Evolutionary conservation across 2,888 invertebrate species (phyloP).

Genomic region (Pachycephus smyrnensis): DNA sequence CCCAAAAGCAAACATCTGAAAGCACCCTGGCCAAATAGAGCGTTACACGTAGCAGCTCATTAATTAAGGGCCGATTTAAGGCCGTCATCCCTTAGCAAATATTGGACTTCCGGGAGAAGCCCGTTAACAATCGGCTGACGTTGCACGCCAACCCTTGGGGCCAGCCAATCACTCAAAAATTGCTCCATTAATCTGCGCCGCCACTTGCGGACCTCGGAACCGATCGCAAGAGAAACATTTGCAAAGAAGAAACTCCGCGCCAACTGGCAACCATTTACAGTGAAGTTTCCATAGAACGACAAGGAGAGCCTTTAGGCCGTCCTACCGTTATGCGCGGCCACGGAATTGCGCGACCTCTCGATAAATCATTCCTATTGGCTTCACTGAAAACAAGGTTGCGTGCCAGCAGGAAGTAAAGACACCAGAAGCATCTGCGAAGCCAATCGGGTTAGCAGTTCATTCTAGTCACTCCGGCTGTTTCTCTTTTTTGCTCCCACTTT

Average conservation of each 20-base stretch:
- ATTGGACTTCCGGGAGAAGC: slow-evolving; percentile 14
- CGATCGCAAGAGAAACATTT: neutral
- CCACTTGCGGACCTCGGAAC: neutral
- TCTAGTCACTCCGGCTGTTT: neutral
- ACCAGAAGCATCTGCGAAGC: neutral
- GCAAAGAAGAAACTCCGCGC: neutral
- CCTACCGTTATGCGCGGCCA: neutral
- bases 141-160: neutral
- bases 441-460: neutral
- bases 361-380: neutral
- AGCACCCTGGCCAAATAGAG: neutral
- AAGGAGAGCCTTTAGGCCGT: neutral
- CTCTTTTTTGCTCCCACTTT: neutral
- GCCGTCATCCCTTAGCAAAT: slow-evolving; percentile 15
- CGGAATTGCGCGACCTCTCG: neutral
- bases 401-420: too few species aligned
- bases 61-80: slow-evolving; percentile 30
- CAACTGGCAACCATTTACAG: neutral
- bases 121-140: neutral
- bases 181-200: slow-evolving; percentile 43
- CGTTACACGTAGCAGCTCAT: slow-evolving; percentile 32
- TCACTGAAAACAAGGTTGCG: too few species aligned
- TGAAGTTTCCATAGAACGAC: neutral
- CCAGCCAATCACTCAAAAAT: slow-evolving; percentile 27
- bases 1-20: slow-evolving; percentile 31